phyloP scores from a whole-genome alignment of 2,113 vertebrate species.

The Heliornis fulica region DNA sequence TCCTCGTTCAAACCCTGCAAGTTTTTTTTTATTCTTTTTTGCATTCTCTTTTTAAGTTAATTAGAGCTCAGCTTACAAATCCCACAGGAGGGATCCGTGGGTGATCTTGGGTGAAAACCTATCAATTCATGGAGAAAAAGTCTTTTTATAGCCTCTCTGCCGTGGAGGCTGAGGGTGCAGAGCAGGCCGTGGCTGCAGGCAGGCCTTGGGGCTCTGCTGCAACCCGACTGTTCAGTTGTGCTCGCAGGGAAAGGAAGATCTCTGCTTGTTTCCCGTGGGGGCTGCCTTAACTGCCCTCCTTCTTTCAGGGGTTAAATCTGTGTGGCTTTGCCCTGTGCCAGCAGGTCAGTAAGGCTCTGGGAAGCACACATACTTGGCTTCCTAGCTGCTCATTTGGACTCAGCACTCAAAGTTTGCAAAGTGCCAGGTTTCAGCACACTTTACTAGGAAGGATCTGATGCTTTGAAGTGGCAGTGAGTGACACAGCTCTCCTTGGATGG shows the following conservation, averaged over 20 bases:
- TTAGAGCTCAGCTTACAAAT: constrained; percentile 17
- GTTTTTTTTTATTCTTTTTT: background rate
- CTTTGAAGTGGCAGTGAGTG: background rate
- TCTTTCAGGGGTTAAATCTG: background rate
- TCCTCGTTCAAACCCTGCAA: background rate
- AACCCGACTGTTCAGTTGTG: rapidly evolving
- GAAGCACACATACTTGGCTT: background rate
- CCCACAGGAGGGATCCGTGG: background rate
- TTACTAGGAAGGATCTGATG: background rate
- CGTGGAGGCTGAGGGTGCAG: rapidly evolving
- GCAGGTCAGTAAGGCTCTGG: too few species aligned
- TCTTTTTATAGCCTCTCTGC: background rate
- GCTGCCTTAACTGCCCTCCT: rapidly evolving
- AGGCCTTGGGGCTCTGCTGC: background rate
- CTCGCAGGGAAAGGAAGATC: rapidly evolving
- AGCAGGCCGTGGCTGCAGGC: background rate
- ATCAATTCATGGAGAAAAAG: background rate
- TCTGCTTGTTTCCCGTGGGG: rapidly evolving
- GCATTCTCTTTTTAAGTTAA: background rate
- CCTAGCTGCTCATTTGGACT: background rate
- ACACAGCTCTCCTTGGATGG: background rate
- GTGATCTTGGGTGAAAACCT: background rate
- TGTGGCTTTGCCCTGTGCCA: background rate
- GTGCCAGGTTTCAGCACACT: rapidly evolving
- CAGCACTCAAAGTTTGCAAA: background rate